Conservation (phyloP, 2,797 vertebrate species). For the Columba guinea region DNA sequence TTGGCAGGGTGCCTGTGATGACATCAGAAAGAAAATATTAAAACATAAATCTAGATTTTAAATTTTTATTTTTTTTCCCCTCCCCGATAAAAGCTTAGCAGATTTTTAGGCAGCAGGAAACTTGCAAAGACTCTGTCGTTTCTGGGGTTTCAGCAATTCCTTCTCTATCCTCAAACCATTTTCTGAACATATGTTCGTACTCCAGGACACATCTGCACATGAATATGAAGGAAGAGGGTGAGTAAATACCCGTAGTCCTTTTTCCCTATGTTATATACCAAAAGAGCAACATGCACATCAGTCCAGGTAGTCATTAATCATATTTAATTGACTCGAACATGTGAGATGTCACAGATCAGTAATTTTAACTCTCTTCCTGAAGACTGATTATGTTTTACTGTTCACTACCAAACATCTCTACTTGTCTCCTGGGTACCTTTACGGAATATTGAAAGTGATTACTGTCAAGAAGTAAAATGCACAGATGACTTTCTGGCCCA, state of each 20-base stretch:
- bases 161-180: background rate
- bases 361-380: conserved; percentile 78
- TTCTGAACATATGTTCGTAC: background rate
- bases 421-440: conserved; percentile 68
- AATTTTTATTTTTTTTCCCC: rapidly evolving
- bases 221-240: conserved; percentile 40
- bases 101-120: background rate
- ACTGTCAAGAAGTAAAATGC: conserved; percentile 77
- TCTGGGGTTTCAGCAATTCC: background rate
- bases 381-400: conserved; percentile 76
- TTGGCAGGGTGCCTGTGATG: rapidly evolving
- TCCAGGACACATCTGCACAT: background rate
- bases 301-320: conserved; percentile 76
- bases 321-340: conserved; percentile 82
- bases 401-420: conserved; percentile 67
- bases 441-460: conserved; percentile 76
- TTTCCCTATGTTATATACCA: background rate
- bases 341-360: conserved; percentile 76
- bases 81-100: background rate
- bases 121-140: background rate
- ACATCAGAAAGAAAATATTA: background rate
- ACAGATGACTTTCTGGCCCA: conserved; percentile 63
- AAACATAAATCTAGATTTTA: background rate
- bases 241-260: background rate
- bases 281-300: conserved; percentile 2